Percentiles rank a stretch among this genome's conserved stretches.
phyloP scores from a whole-genome alignment of 2,888 invertebrate species.

The Lycaena phlaeas region DNA sequence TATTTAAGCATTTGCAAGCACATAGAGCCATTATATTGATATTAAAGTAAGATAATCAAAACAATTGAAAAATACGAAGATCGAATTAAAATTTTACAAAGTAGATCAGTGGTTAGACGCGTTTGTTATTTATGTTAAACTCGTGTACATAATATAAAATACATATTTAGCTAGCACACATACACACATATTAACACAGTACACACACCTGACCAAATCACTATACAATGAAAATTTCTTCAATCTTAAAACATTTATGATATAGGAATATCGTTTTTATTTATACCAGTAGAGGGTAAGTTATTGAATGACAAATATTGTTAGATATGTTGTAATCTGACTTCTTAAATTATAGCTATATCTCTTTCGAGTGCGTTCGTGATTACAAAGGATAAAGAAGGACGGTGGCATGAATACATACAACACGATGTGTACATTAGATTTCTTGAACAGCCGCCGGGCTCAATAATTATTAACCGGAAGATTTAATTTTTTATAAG shows the following conservation, averaged over 20 bases:
- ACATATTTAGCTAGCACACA: conserved; percentile 13
- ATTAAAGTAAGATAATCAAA: conserved; percentile 28
- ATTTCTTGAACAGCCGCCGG: no score
- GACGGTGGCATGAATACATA: no score
- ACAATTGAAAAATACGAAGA: conserved; percentile 47
- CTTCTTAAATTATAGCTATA: neutral
- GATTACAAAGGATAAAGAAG: neutral
- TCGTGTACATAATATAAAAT: conserved; percentile 10
- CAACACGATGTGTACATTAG: no score
- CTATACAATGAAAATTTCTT: neutral
- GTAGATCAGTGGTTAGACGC: conserved; percentile 37
- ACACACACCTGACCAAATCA: conserved; percentile 21
- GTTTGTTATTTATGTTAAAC: conserved; percentile 24
- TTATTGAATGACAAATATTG: neutral
- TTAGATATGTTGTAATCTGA: neutral
- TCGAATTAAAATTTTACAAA: conserved; percentile 36
- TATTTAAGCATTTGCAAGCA: conserved; percentile 85
- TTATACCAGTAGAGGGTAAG: neutral
- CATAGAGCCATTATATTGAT: conserved; percentile 65
- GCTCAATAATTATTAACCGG: no score
- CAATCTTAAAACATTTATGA: neutral
- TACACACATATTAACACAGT: no score
- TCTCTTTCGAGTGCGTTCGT: neutral
- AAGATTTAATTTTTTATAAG: no score
- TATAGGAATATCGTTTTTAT: no score